phyloP scores from a whole-genome alignment of 2,113 vertebrate species.

The Platichthys flesus region DNA sequence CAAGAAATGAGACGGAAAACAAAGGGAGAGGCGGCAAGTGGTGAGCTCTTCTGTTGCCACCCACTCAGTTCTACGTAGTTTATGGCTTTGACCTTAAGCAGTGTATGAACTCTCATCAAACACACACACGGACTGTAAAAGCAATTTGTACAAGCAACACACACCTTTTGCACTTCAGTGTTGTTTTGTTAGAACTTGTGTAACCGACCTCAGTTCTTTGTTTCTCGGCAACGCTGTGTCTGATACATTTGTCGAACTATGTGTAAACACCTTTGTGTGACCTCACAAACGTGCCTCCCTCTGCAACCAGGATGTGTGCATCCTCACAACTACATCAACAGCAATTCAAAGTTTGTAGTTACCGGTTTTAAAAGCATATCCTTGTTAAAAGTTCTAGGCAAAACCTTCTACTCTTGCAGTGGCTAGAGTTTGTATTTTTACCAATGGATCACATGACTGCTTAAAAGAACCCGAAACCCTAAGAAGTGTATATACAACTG shows the following conservation, averaged over 20 bases:
- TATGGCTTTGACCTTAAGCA: slow-evolving; percentile 20
- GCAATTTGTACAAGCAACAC: not conserved
- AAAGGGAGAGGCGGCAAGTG: not conserved
- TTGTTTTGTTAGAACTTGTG: not conserved
- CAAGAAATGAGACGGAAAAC: not conserved
- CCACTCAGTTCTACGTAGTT: slow-evolving; percentile 19
- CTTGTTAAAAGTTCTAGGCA: not conserved
- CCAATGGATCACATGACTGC: not conserved
- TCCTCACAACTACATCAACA: not conserved
- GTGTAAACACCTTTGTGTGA: not conserved
- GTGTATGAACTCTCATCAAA: slow-evolving; percentile 26
- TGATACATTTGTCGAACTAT: not conserved
- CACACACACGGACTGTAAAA: not conserved
- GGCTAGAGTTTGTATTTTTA: too few species aligned
- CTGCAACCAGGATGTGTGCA: not conserved
- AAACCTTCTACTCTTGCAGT: not conserved
- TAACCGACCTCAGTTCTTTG: not conserved
- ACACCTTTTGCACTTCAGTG: not conserved
- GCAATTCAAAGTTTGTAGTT: not conserved
- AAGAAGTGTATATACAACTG: not conserved
- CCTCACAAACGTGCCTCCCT: not conserved
- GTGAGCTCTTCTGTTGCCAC: slow-evolving; percentile 11
- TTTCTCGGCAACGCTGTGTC: not conserved
- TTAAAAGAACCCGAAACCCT: not conserved
- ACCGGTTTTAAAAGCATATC: not conserved